Percentiles rank a stretch among this genome's conserved stretches.
phyloP scores from a whole-genome alignment of 2,113 vertebrate species.

The Cyrtonyx montezumae region DNA sequence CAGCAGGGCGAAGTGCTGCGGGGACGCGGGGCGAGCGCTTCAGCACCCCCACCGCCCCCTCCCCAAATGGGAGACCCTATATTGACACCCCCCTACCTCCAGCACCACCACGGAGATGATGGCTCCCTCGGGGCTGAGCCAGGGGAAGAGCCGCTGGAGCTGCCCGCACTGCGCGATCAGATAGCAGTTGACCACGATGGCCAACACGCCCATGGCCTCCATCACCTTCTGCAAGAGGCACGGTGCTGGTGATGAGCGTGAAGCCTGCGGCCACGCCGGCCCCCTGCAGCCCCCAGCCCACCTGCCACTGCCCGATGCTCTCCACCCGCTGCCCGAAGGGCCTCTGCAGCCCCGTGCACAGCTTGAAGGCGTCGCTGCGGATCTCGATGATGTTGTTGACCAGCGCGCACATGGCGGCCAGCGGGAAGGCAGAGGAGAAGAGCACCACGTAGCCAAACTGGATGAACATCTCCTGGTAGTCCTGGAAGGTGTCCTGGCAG shows the following conservation, averaged over 20 bases:
- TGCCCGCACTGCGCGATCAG: slow-evolving; percentile 98
- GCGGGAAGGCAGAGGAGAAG: slow-evolving; percentile 95
- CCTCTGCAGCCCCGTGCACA: slow-evolving; percentile 93
- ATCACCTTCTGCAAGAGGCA: slow-evolving; percentile 86
- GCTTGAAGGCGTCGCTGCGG: slow-evolving; percentile 95
- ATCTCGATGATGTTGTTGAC: slow-evolving; percentile 98
- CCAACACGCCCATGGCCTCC: slow-evolving; percentile 95
- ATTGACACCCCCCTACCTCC: slow-evolving; percentile 79
- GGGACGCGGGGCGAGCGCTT: fast-evolving
- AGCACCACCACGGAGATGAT: slow-evolving; percentile 96
- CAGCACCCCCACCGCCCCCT: background rate
- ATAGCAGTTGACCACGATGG: slow-evolving; percentile 97
- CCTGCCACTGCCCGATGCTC: slow-evolving; percentile 98
- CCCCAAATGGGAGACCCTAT: background rate
- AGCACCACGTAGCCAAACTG: slow-evolving; percentile 98
- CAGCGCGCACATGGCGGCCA: slow-evolving; percentile 94
- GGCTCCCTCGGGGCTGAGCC: slow-evolving; percentile 95
- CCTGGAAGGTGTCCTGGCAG: slow-evolving; percentile 93
- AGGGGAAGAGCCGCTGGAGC: slow-evolving; percentile 93
- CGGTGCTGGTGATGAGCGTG: fast-evolving
- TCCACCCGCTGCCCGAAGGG: slow-evolving; percentile 92
- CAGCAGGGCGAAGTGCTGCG: slow-evolving; percentile 91
- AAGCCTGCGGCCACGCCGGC: fast-evolving
- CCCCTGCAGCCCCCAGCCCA: background rate
- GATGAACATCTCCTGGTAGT: slow-evolving; percentile 99